Evolutionary conservation across 1,140 invertebrate genomes (phyloP), one percentile per base, ranked within the genome.

Genomic region (Drosophila bipectinata): DNA sequence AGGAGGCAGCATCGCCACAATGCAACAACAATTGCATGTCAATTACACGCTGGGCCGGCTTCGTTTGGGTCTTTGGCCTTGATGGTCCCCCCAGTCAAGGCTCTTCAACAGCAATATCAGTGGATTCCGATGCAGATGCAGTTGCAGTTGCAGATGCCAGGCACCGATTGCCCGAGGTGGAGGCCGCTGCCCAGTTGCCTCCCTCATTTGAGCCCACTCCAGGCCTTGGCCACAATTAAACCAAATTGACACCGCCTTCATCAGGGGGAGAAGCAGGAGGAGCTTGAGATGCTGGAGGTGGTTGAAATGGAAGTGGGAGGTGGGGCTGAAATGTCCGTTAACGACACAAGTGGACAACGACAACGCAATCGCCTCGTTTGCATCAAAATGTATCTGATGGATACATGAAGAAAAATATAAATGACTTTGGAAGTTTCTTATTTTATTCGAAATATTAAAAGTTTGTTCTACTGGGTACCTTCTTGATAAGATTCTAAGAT

Each of bases 161-260:
- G 56, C 49, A 32, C n/a, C 51, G 57, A 71, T 74, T 56, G 41
- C 66, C 61, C 30, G 41, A 44, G 10, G 24, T 14, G 30, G 24
- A 45, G 14, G 26, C 39, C 24, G 32, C 8, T 28, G 26, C 26
- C 26, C 1, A 44, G 37, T 18, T 45, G 26, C 53, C 67, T 49
- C 39, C 74, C 62, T 39, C 64, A 41, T 62, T 51, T 55, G 51
- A 45, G 56, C 47, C 57, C 44, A 62, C 48, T 72, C 63, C 72
- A 73, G 61, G 34, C 21, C 79, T 45, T 59, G 58, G 61, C 62
- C 49, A 76, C 82, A 87, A 87, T 87, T 82, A 87, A 87, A 73
- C 75, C 61, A 82, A 78, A 85, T 78, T 85, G 82, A 87, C 78
- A 79, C 62, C 58, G 79, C 61, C 41, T 51, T 57, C 54, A 48